phyloP scores from a whole-genome alignment of 92 coral and sea anemone species.

The Meandrina meandrites region DNA sequence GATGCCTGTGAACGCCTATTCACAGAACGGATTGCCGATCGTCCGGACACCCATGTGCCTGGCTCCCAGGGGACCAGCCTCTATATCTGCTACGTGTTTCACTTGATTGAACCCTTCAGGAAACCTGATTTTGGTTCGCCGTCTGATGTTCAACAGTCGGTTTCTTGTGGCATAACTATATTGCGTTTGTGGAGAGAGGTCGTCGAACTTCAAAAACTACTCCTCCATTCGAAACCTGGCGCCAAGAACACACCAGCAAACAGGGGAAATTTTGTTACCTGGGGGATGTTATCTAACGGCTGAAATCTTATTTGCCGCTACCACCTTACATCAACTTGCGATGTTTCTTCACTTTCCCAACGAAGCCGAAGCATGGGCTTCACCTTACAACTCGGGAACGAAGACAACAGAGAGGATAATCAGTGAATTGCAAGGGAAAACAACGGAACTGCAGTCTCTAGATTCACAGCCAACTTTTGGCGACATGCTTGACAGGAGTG shows the following conservation, averaged over 20 bases:
- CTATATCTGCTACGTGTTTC: slow-evolving; percentile 40
- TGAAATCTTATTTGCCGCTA: slow-evolving; percentile 58
- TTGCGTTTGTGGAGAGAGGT: slow-evolving; percentile 60
- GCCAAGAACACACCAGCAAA: slow-evolving; percentile 38
- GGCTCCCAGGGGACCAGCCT: slow-evolving; percentile 60
- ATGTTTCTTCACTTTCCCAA: slow-evolving; percentile 59
- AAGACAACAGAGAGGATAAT: slow-evolving; percentile 53
- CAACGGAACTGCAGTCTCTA: slow-evolving; percentile 55
- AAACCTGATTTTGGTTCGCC: slow-evolving; percentile 52
- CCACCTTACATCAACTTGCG: slow-evolving; percentile 65
- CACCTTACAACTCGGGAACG: slow-evolving; percentile 54
- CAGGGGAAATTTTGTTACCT: slow-evolving; percentile 44
- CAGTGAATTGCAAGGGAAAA: slow-evolving; percentile 62
- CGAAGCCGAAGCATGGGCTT: slow-evolving; percentile 49
- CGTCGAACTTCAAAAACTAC: slow-evolving; percentile 53
- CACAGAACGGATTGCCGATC: slow-evolving; percentile 28
- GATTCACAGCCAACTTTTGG: slow-evolving; percentile 67
- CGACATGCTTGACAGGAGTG: slow-evolving; percentile 54
- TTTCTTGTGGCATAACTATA: slow-evolving; percentile 59
- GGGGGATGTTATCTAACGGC: slow-evolving; percentile 51
- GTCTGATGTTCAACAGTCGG: slow-evolving; percentile 29
- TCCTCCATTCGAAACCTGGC: slow-evolving; percentile 41
- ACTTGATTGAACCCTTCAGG: slow-evolving; percentile 54
- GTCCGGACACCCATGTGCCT: slow-evolving; percentile 33
- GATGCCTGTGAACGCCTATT: slow-evolving; percentile 54